phyloP scores from a whole-genome alignment of 2,888 invertebrate genomes.

The Cerceris rybyensis region DNA sequence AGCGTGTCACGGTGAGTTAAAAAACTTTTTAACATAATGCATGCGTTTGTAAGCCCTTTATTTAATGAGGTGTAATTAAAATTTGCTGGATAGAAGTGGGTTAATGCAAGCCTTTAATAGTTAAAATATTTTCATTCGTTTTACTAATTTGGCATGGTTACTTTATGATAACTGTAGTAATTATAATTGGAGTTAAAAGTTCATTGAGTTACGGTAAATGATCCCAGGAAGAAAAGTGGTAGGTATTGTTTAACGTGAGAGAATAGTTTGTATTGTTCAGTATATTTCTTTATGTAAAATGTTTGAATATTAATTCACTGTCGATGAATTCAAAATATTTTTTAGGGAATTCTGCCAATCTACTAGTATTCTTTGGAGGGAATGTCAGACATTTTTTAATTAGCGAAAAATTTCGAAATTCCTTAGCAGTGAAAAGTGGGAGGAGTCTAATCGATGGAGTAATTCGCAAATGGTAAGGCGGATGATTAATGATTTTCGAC shows the following conservation, averaged over 20 bases:
- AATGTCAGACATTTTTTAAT: background rate
- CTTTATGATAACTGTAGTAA: too few relatives aligned
- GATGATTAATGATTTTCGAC: conserved; percentile 54
- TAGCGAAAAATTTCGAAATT: background rate
- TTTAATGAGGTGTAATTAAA: background rate
- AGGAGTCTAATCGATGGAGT: conserved; percentile 55
- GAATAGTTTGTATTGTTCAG: too few relatives aligned
- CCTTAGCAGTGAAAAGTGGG: conserved; percentile 10
- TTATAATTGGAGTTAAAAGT: too few relatives aligned
- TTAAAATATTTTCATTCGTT: background rate
- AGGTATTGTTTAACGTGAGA: too few relatives aligned
- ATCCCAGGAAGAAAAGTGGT: too few relatives aligned
- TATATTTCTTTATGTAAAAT: too few relatives aligned
- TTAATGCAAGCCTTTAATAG: background rate
- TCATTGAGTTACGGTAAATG: too few relatives aligned
- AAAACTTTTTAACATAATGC: conserved; percentile 6
- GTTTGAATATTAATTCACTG: too few relatives aligned
- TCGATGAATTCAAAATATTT: too few relatives aligned
- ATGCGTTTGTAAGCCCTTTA: background rate
- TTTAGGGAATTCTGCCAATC: too few relatives aligned
- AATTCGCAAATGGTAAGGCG: conserved; percentile 26
- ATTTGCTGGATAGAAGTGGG: too few relatives aligned
- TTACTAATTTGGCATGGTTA: background rate
- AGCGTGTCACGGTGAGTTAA: conserved; percentile 1
- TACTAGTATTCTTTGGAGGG: too few relatives aligned